Base-by-base conservation (phyloP, 2,113 vertebrate species). In the Corythoichthys intestinalis region DNA sequence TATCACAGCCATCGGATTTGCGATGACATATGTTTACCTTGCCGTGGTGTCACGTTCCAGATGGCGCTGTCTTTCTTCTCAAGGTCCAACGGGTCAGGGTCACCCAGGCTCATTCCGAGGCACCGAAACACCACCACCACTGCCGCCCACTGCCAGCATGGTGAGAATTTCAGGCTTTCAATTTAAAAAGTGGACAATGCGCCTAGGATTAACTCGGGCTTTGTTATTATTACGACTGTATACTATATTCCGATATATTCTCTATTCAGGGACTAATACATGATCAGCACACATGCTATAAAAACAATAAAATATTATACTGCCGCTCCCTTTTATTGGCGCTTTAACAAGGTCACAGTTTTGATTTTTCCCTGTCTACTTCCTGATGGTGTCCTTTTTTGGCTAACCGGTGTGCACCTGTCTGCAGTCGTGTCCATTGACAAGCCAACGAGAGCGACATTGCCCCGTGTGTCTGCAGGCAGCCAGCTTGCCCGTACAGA, bases 401-500 rank as follows among this genome's bases (percentile, higher is more conserved):
- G 4, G 11, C 14, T 35, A 39, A 12, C 54, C 48, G 14, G 52
- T 20, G 12, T 52, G 10, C 13, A 60, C 2, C 4, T 44, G 81
- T 13, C 52, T 71, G 66, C 87, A 83, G 39, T 56, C 74, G 12
- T 82, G 87, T 73, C 63, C 75, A 20, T 50, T 81, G 41, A 17
- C 62, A 17, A 76, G 76, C 59, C 86, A 78, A 72, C 85, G 67
- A 70, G 94, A 93, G 72, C 80, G 77, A 56, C 90, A 83, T 54
- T 95, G 94, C 68, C 93, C 93, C 11, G 93, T 92, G 49, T 95
- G 94, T 66, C 92, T 94, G 72, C 93, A 96, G 62, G 75, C 82
- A 2, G 81, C 87, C 39, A 82, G 65, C 28, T 90, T 93, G 75
- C 93, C 94, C 2, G 91, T 93, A 63, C 83, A 93, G 90, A 95